Base-by-base conservation (phyloP, 2,888 invertebrate genomes). In the Amphipoea lucens region DNA sequence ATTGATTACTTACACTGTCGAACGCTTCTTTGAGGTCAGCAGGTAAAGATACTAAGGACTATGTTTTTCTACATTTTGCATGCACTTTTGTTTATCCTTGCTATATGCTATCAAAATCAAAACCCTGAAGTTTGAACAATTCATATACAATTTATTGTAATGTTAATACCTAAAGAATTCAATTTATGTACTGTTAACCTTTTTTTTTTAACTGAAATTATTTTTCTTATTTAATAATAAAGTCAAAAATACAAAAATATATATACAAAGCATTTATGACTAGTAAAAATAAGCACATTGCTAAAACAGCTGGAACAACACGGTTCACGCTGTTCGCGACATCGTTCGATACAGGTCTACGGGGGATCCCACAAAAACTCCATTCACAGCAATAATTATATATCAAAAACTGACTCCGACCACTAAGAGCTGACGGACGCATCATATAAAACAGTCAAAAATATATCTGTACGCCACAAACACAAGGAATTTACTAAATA, bases 241-340 rank as follows among this genome's bases (percentile, higher is more conserved):
- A 94, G 90, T 93, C 92, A 94, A 95, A 94, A 95, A 94, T 94
- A 94, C 92, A 94, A 94, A 94, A 94, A 94, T 90, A 92, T 95
- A 95, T 95, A 94, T 94, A 96, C 95, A 96, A 96, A 96, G 92
- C 92, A 93, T 96, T 95, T 95, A 96, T 96, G 96, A 96, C 96
- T 96, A 96, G 96, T 95, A 96, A 95, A 93, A 94, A 94, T 93
- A 94, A 94, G 94, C 94, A 95, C 94, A 95, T 92, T 93, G 92
- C 90, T 93, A 92, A 92, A 92, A 92, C 91, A 93, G 92, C 92
- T 92, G 89, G 90, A 85, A 89, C 90, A 90, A 89, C 90, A 90
- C 90, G 87, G 89, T 87, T 89, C 91, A 89, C 87, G 88, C 89
- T 90, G 88, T 90, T 91, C 91, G 90, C 91, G 88, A 90, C 88